Evolutionary conservation across 2,888 invertebrate species (phyloP).

Genomic region (Dilophus febrilis): DNA sequence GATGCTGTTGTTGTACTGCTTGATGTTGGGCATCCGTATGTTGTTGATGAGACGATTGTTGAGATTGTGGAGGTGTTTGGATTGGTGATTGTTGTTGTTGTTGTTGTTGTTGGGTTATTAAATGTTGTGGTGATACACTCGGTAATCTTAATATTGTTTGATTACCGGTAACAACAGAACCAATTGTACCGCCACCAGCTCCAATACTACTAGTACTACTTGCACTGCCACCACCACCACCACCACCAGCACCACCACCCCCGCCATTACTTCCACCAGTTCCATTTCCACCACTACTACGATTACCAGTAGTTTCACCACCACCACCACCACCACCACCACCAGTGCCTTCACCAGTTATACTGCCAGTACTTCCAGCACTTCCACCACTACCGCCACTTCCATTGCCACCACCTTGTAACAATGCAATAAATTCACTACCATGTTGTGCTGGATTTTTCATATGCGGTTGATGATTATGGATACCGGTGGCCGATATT

Average conservation of each 20-base stretch:
- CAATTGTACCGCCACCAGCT: neutral
- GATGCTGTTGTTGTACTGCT: conserved; percentile 7
- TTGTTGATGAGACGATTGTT: conserved; percentile 10
- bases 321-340: neutral
- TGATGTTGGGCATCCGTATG: conserved; percentile 7
- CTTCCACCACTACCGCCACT: conserved; percentile 1
- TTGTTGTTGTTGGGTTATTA: conserved; percentile 2
- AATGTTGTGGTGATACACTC: conserved; percentile 8
- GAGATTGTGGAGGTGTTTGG: conserved; percentile 12
- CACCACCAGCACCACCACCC: neutral
- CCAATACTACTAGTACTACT: conserved; percentile 1
- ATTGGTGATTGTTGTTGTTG: conserved; percentile 8
- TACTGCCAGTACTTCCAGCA: neutral
- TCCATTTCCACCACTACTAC: too few relatives aligned
- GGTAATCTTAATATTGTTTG: conserved; percentile 11
- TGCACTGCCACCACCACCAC: neutral
- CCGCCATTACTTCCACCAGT: neutral
- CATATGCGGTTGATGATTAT: conserved; percentile 30
- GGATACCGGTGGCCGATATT: conserved; percentile 30
- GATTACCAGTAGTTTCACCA: neutral
- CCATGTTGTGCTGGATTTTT: conserved; percentile 12
- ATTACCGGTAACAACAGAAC: conserved; percentile 3
- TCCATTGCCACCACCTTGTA: neutral
- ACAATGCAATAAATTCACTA: neutral
- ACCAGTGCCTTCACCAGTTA: neutral